Percentiles rank a stretch among this genome's conserved stretches.
Evolutionary conservation across 2,888 invertebrate species (phyloP).

Genomic region (Sarcophaga subvicina): DNA sequence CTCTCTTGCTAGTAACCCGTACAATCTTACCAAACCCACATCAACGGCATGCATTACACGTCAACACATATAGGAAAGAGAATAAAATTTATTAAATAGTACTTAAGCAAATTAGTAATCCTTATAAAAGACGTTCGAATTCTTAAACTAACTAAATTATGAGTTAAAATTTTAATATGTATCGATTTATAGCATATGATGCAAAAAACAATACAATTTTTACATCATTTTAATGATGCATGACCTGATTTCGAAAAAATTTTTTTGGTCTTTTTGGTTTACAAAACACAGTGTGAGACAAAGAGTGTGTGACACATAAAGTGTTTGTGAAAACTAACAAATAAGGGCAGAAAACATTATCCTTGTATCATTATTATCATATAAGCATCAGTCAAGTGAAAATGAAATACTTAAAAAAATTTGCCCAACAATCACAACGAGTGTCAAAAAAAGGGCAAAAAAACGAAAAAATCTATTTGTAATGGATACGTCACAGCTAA

Average conservation of each 20-base stretch:
- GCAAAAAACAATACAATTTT: constrained; percentile 11
- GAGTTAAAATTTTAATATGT: no score
- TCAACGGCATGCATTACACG: no score
- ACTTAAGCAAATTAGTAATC: no score
- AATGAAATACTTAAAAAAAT: constrained; percentile 39
- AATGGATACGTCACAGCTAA: constrained; percentile 30
- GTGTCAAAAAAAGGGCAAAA: constrained; percentile 25
- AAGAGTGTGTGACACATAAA: background rate
- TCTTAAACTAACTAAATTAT: no score
- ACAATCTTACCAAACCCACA: no score
- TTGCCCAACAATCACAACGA: constrained; percentile 13
- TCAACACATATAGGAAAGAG: no score
- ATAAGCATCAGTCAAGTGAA: constrained; percentile 23
- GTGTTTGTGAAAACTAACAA: constrained; percentile 12
- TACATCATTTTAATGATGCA: constrained; percentile 56
- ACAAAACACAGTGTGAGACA: background rate
- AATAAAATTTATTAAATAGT: no score
- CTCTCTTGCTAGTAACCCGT: no score
- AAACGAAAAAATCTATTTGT: background rate
- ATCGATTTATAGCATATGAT: no score
- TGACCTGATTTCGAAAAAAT: constrained; percentile 62
- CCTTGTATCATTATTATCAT: constrained; percentile 32
- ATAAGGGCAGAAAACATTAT: constrained; percentile 44
- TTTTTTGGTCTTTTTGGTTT: constrained; percentile 11
- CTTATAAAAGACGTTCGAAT: no score